These are phyloP conservation scores for Itoplectis maculator DNA, from an alignment of 2,888 invertebrate genomes.

Conservation along the genomic window DNA sequence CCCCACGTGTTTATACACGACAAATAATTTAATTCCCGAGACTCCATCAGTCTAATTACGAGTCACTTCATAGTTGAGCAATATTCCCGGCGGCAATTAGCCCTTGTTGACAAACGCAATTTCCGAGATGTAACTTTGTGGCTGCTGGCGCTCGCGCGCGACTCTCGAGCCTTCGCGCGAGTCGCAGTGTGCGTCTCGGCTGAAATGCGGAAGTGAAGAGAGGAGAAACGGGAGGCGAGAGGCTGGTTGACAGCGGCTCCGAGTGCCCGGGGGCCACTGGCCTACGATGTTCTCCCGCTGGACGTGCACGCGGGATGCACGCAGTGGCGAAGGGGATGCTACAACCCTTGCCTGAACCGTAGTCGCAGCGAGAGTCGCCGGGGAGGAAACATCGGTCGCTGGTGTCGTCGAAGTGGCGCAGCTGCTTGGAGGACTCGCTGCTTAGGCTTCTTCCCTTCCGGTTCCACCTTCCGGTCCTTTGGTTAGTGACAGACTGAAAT, in stretches of 20 bases:
- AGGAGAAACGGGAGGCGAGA: slow-evolving; percentile 41
- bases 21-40: slow-evolving; percentile 78
- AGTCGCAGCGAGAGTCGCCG: slow-evolving; percentile 22
- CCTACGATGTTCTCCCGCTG: slow-evolving; percentile 61
- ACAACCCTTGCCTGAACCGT: too few species aligned
- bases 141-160: slow-evolving; percentile 9
- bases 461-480: too few species aligned
- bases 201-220: slow-evolving; percentile 18
- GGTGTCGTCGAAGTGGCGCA: slow-evolving; percentile 71
- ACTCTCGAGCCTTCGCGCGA: not conserved
- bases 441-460: not conserved
- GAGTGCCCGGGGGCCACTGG: slow-evolving; percentile 44
- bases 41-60: slow-evolving; percentile 80
- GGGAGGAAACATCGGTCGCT: slow-evolving; percentile 66
- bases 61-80: slow-evolving; percentile 80
- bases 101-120: slow-evolving; percentile 84
- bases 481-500: too few species aligned
- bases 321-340: not conserved
- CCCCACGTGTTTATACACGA: slow-evolving; percentile 64
- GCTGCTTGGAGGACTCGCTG: slow-evolving; percentile 15
- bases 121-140: slow-evolving; percentile 81
- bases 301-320: slow-evolving; percentile 10
- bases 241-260: slow-evolving; percentile 62
- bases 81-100: slow-evolving; percentile 83
- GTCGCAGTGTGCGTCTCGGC: not conserved